Evolutionary conservation across 2,888 invertebrate species (phyloP).

Genomic region (Drosophila vallismaia): DNA sequence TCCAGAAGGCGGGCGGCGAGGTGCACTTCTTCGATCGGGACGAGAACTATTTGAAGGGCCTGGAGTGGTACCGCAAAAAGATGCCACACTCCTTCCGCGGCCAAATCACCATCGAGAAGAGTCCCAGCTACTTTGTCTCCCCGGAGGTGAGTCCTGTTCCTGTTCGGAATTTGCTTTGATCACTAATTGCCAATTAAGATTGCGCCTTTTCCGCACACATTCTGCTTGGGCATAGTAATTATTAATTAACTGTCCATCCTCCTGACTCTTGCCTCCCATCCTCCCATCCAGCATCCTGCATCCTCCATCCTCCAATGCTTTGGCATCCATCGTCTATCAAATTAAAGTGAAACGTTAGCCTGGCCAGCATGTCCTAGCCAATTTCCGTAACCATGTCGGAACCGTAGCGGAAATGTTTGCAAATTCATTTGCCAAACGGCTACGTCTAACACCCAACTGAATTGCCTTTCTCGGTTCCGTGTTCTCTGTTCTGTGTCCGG

Average conservation of each 20-base stretch:
- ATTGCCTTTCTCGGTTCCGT: conserved; percentile 12
- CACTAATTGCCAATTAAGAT: conserved; percentile 74
- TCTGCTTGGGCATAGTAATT: conserved; percentile 53
- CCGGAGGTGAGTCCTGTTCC: conserved; percentile 89
- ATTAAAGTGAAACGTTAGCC: conserved; percentile 65
- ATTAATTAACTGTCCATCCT: conserved; percentile 59
- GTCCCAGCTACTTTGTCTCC: conserved; percentile 98
- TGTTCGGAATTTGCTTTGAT: conserved; percentile 56
- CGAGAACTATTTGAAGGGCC: conserved; percentile 94
- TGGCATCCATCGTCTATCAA: conserved; percentile 47
- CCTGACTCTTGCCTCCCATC: neutral
- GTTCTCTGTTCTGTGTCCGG: neutral
- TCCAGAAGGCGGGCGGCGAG: conserved; percentile 96
- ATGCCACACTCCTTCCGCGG: conserved; percentile 97
- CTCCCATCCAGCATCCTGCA: neutral
- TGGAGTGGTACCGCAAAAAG: conserved; percentile 97
- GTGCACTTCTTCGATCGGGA: conserved; percentile 98
- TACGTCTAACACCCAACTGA: conserved; percentile 66
- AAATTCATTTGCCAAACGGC: conserved; percentile 78
- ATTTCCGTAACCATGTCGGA: conserved; percentile 57
- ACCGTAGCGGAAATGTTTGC: conserved; percentile 70
- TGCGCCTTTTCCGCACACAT: conserved; percentile 29
- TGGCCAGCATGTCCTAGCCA: conserved; percentile 24
- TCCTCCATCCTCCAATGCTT: neutral
- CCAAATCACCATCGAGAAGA: conserved; percentile 98